Base-by-base conservation (phyloP, 30 jellyfish, hydroid and myxozoan genomes). In the Aurelia sp. region DNA sequence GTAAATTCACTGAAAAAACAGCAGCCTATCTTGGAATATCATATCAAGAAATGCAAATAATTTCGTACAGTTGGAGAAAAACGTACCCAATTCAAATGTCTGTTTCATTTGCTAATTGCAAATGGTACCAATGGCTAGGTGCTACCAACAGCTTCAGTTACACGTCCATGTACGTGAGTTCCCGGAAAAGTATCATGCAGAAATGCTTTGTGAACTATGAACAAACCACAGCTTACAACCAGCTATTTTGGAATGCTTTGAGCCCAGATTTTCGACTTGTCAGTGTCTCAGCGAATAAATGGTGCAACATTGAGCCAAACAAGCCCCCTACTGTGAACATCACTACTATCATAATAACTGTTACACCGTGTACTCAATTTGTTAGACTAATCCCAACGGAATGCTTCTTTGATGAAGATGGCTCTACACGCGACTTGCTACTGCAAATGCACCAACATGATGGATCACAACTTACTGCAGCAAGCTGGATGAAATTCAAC, bases 401-500 rank as follows among this genome's bases (percentile, higher is more conserved):
- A 27, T 58, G 93, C 8, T 94, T 89, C 82, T 31, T 37, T 16
- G 96, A 92, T 30, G 97, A 85, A 18, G 97, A 87, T 69, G 96
- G 97, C 4, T 75, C 69, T 52, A 76, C 97, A 6, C 68, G 97
- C 30, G 65, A 75, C 50, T 68, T 94, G 35, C 10, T 79, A 19
- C 85, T 94, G 82, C 76, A 74, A 35, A 62, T 94, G 89, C 52
- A 30, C 41, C 72, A 69, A 3, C 22, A 13, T 13, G 82, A 89
- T 47, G 92, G 90, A 53, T 18, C 82, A 1, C 33, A 66, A 40
- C 77, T 94, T 9, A 84, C 92, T 35, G 80, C 87, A 37, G 53
- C 92, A 37, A 76, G 86, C 55, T 94, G 99, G 99, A 74, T 94
- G 15, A 19, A 72, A 27, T 74, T 94, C 35, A 81, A 94, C 82